Conservation (phyloP, 2,797 vertebrate species). For the Poecilia gillii region DNA sequence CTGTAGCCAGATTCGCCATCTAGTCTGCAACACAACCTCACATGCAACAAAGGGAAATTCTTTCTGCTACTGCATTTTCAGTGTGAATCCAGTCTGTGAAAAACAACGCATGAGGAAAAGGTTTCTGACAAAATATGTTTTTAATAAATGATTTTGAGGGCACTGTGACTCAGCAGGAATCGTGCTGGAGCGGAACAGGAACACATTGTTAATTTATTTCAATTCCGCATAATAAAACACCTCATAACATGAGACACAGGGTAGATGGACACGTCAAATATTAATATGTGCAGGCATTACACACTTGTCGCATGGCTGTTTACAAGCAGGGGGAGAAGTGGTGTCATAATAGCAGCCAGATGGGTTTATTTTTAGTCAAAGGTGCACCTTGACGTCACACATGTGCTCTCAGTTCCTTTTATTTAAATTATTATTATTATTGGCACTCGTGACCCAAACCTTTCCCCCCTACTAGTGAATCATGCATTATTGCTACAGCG, state of each 20-base stretch:
- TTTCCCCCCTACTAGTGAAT: slow-evolving; percentile 18
- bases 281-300: background rate
- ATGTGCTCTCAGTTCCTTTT: slow-evolving; percentile 7
- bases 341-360: slow-evolving; percentile 62
- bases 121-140: background rate
- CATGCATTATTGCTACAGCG: slow-evolving; percentile 25
- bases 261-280: background rate
- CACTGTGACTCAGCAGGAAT: background rate
- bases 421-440: slow-evolving; percentile 10
- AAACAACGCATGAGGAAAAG: background rate
- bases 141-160: background rate
- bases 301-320: slow-evolving; percentile 30
- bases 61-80: slow-evolving; percentile 12
- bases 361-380: slow-evolving; percentile 69
- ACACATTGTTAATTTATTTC: slow-evolving; percentile 1
- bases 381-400: slow-evolving; percentile 36
- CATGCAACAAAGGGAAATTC: background rate
- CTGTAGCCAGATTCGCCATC: slow-evolving; percentile 19
- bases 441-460: slow-evolving; percentile 37
- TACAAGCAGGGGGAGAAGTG: slow-evolving; percentile 40
- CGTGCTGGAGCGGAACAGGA: background rate
- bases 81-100: no score
- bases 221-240: background rate
- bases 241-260: background rate
- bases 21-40: background rate